Conservation (phyloP, 2,888 invertebrate genomes). For the Bunonema sp. region DNA sequence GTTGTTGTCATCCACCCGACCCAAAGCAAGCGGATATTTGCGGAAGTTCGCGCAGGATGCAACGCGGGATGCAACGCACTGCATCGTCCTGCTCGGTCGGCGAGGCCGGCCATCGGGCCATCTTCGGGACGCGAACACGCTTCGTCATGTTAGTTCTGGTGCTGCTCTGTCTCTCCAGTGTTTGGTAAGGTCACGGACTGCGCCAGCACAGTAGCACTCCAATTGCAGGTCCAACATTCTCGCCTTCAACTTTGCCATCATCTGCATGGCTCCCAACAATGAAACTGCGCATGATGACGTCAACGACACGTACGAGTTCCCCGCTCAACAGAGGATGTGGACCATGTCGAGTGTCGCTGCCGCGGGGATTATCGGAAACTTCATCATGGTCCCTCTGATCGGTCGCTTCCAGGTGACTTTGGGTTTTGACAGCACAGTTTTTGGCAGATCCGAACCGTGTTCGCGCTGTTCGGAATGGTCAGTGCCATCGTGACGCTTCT, state of each 20-base stretch:
- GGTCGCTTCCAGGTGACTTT: too few species aligned
- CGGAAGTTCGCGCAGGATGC: too few species aligned
- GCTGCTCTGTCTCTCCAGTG: conserved; percentile 33
- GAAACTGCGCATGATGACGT: conserved; percentile 1
- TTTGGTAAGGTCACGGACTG: conserved; percentile 17
- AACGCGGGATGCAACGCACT: too few species aligned
- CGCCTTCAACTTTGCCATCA: conserved; percentile 39
- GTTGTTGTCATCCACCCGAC: too few species aligned
- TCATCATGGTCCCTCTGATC: conserved; percentile 31
- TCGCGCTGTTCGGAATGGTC: conserved; percentile 28
- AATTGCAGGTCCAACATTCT: conserved; percentile 35
- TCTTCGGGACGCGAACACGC: conserved; percentile 37
- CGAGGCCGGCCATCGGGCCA: conserved; percentile 15
- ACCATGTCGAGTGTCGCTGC: conserved; percentile 35
- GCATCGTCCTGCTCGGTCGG: too few species aligned
- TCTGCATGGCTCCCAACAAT: conserved; percentile 25
- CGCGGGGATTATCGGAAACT: conserved; percentile 33
- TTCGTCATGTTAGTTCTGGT: conserved; percentile 37
- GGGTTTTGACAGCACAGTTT: too few species aligned
- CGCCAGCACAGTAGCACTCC: neutral
- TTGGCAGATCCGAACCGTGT: conserved; percentile 37
- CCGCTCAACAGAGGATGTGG: neutral
- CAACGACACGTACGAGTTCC: neutral
- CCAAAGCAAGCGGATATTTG: too few species aligned
- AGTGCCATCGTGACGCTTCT: conserved; percentile 28